Base-by-base conservation (phyloP, 1,140 invertebrate genomes). In the Phymastichus coffea region DNA sequence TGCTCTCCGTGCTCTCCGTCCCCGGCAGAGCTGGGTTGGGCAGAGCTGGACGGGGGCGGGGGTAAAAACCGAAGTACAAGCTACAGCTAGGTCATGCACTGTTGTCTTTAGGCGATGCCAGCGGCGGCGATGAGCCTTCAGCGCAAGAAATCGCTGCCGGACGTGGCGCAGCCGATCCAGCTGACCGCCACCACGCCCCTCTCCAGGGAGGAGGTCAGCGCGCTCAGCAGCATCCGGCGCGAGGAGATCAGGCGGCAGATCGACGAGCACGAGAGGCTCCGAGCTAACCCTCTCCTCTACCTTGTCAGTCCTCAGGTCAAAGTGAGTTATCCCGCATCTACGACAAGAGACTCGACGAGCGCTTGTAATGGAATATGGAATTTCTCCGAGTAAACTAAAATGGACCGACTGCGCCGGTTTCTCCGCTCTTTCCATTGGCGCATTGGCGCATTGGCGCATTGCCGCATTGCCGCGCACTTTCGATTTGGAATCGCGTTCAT, bases 271-370 rank as follows among this genome's bases (percentile, higher is more conserved):
- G 95, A 98, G 80, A 87, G 92, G 77, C 86, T 95, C 56, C 84
- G 92, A 74, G 92, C 92, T 66, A 97, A 97, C 84, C 95, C 95
- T 67, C 83, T 98, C 62, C 86, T 97, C 53, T 97, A 96, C 79
- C 83, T 98, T 76, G 88, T 94, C 87, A 95, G 93, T 90, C 94
- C 95, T 68, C 89, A 93, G 84, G 90, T 99, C 67, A 96, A 95
- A 92, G 96, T 99, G 83, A 84, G 82, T 81, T 65, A 30, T 17
- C 23, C 26, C 25, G 33, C 6, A 25, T 37, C 44, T n/a, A n/a
- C n/a, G n/a, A n/a, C n/a, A n/a, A n/a, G 28, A 35, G 28, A 19
- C 14, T 20, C 40, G 4, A 15, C 6, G 20, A 44, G 44, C 17
- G 23, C 25, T 17, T 26, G n/a, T 28, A 17, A 12, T 28, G 23